Conservation (phyloP, 2,888 invertebrate species). For the Hirtodrosophila cameraria region DNA sequence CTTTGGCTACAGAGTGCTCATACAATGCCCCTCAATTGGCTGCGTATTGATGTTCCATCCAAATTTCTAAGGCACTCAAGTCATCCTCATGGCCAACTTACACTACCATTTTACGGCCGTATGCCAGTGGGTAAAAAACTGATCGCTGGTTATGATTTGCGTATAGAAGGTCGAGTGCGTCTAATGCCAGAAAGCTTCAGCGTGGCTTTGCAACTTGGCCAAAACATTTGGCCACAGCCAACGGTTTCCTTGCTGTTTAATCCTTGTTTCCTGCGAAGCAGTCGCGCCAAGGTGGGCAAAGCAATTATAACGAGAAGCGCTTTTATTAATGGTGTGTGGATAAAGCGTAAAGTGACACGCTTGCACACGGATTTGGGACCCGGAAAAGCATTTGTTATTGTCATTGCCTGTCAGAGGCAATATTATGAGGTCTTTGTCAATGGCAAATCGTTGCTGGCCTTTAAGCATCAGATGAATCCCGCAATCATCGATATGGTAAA, state of each 20-base stretch:
- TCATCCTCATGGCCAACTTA: slow-evolving; percentile 20
- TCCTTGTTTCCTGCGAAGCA: slow-evolving; percentile 86
- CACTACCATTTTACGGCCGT: slow-evolving; percentile 82
- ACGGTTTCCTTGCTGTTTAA: slow-evolving; percentile 89
- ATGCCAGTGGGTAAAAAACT: slow-evolving; percentile 74
- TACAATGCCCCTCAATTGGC: slow-evolving; percentile 18
- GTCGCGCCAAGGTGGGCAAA: slow-evolving; percentile 78
- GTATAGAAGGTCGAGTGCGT: slow-evolving; percentile 87
- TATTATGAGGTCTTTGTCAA: slow-evolving; percentile 82
- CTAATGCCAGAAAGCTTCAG: slow-evolving; percentile 89
- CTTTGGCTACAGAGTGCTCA: not conserved
- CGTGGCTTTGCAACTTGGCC: slow-evolving; percentile 88
- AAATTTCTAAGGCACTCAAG: not conserved
- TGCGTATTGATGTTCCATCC: slow-evolving; percentile 11
- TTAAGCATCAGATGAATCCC: slow-evolving; percentile 85
- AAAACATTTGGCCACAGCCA: slow-evolving; percentile 89
- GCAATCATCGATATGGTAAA: slow-evolving; percentile 87
- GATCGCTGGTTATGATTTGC: slow-evolving; percentile 84
- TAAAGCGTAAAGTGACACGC: slow-evolving; percentile 63
- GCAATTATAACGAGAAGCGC: slow-evolving; percentile 88
- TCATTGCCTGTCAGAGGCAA: slow-evolving; percentile 61
- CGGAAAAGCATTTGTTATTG: slow-evolving; percentile 73
- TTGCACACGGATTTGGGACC: slow-evolving; percentile 70
- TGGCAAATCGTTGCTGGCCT: slow-evolving; percentile 87
- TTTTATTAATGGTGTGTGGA: slow-evolving; percentile 85